Conservation (phyloP, 2,113 vertebrate genomes). For the Pseudolaguvia tuberculata region DNA sequence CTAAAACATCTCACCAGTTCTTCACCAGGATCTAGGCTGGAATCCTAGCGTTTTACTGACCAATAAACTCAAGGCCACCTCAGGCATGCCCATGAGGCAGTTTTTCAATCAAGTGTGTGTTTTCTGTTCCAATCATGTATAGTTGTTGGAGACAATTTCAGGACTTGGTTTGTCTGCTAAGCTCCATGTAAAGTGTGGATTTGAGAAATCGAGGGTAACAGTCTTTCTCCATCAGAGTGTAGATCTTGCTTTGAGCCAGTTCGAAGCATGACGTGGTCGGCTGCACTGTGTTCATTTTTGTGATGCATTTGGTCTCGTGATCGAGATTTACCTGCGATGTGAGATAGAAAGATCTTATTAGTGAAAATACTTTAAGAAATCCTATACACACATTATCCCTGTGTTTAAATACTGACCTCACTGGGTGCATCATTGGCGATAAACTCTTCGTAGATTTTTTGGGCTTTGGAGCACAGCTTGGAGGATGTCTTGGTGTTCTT, state of each 20-base stretch:
- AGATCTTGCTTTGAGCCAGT: constrained; percentile 79
- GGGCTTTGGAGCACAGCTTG: constrained; percentile 79
- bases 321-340: constrained; percentile 83
- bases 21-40: background rate
- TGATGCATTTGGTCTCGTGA: constrained; percentile 81
- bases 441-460: constrained; percentile 88
- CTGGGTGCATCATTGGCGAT: constrained; percentile 77
- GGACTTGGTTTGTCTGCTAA: constrained; percentile 51
- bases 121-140: background rate
- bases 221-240: constrained; percentile 91
- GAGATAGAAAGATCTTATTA: constrained; percentile 8
- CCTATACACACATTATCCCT: background rate
- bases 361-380: background rate
- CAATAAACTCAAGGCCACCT: background rate
- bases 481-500: constrained; percentile 70
- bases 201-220: constrained; percentile 88
- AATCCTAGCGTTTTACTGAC: background rate
- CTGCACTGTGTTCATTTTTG: constrained; percentile 70
- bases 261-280: constrained; percentile 75
- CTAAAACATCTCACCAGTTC: background rate
- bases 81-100: background rate
- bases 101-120: background rate
- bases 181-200: constrained; percentile 66
- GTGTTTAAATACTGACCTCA: constrained; percentile 73
- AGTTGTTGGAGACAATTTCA: constrained; percentile 22